A percentile compares a stretch with the other conserved stretches of the same genome.
Evolutionary conservation across 2,797 vertebrate genomes (phyloP).

Genomic region (Etheostoma perlongum): DNA sequence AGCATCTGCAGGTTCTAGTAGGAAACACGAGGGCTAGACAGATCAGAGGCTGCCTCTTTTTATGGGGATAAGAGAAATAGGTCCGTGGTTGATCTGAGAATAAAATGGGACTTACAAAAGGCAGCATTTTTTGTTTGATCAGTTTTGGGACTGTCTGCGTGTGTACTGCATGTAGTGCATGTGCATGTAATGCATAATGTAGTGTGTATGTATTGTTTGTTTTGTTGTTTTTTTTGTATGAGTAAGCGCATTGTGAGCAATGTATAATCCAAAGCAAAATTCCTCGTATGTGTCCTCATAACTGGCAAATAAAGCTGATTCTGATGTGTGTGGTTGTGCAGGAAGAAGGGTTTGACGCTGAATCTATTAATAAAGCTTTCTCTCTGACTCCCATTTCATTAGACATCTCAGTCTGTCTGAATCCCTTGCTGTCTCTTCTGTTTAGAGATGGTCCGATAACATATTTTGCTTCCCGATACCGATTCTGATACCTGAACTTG

Average conservation of each 20-base stretch:
- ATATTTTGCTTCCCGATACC: no score
- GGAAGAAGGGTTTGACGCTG: constrained; percentile 13
- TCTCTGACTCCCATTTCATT: constrained; percentile 1
- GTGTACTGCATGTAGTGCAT: constrained; percentile 3
- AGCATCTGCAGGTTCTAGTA: constrained; percentile 32
- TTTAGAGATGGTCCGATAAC: neutral
- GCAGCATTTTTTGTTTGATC: constrained; percentile 1
- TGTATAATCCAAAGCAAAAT: no score
- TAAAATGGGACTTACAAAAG: neutral
- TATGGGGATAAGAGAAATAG: neutral
- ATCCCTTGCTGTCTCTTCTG: neutral
- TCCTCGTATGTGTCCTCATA: no score
- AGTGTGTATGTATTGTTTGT: no score
- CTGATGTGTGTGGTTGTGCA: constrained; percentile 15
- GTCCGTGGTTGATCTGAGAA: neutral
- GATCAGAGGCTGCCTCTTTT: constrained; percentile 5
- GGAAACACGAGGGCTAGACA: constrained; percentile 24
- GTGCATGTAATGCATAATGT: neutral
- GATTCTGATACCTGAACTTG: no score
- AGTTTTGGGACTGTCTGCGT: neutral
- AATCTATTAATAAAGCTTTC: constrained; percentile 7
- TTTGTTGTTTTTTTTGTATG: no score
- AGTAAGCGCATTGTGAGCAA: no score
- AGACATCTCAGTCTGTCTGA: neutral
- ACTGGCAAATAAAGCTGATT: no score